Evolutionary conservation across 2,113 vertebrate species (phyloP).

Genomic region (Brachirus orientalis): DNA sequence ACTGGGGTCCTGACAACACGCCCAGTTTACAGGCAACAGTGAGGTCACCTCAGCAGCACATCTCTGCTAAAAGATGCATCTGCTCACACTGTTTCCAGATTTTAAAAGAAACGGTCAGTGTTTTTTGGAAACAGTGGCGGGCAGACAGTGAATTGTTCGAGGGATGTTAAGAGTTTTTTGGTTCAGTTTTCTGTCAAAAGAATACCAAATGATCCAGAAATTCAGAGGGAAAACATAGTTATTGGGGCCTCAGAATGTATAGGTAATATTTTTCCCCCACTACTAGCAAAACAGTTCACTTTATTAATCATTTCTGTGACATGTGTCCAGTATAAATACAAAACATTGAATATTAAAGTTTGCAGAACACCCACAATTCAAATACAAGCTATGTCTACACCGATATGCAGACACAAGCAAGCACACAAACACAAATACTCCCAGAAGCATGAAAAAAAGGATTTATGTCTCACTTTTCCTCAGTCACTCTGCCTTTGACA

Average conservation of each 20-base stretch:
- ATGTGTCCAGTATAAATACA: not conserved
- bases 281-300: conserved; percentile 3
- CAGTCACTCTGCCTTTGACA: conserved; percentile 38
- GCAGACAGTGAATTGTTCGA: not conserved
- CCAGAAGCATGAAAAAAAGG: conserved; percentile 13
- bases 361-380: not conserved
- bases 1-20: conserved; percentile 63
- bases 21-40: conserved; percentile 62
- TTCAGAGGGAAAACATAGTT: conserved; percentile 2
- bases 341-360: not conserved
- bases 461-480: conserved; percentile 33
- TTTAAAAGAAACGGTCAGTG: conserved; percentile 6
- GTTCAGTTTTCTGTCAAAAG: conserved; percentile 19
- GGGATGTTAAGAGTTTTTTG: not conserved
- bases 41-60: conserved; percentile 36
- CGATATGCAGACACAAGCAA: conserved; percentile 7
- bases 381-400: not conserved
- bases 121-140: conserved; percentile 13
- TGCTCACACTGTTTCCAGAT: not conserved
- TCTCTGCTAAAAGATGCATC: conserved; percentile 19
- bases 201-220: conserved; percentile 20
- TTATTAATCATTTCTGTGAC: not conserved
- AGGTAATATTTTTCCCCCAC: conserved; percentile 6
- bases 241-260: not conserved
- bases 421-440: conserved; percentile 25